Evolutionary conservation across 2,113 vertebrate genomes (phyloP), one percentile per base, ranked within the genome.

Genomic region (Phrynocephalus versicolor): DNA sequence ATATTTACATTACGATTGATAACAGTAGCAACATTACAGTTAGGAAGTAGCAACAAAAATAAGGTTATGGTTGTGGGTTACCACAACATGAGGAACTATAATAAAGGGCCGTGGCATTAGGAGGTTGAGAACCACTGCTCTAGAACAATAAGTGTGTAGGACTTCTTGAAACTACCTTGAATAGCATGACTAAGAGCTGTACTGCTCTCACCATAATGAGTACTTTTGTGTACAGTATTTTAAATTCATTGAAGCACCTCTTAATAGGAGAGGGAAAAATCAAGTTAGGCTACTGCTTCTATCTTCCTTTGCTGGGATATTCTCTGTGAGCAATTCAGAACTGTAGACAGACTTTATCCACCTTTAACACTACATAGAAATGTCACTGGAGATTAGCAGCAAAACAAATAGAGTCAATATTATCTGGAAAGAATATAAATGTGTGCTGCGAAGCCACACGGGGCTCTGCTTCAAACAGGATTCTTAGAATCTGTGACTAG

Each of bases 351-450:
- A 65, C 13, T 86, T 7, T 80, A 23, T 83, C 81, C 1, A 30
- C 8, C 15, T 76, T 70, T 57, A 86, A 84, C 37, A 80, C 1
- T 72, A 83, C 18, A 89, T 37, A 37, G 35, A 83, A 88, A 88
- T 30, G 25, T 85, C 72, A 80, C 5, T 23, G 1, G 1, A 77
- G 55, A 90, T 81, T 79, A 87, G 35, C 15, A 78, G 83, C 65
- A 69, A 90, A 72, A 84, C 0, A 18, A 81, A 87, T 81, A 10
- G 1, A 15, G 80, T 2, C 30, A 0, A 0, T 30, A 62, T 65
- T 85, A 88, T 21, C 85, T 69, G 62, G 58, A 89, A 33, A n/a
- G 87, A 78, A 45, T 23, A 71, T 84, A n/a, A n/a, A 21, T 57
- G 65, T 77, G 70, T 25, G 35, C 35, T 13, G 23, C 25, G 75